Evolutionary conservation across 2,888 invertebrate genomes (phyloP).

Genomic region (Camptogramma bilineatum): DNA sequence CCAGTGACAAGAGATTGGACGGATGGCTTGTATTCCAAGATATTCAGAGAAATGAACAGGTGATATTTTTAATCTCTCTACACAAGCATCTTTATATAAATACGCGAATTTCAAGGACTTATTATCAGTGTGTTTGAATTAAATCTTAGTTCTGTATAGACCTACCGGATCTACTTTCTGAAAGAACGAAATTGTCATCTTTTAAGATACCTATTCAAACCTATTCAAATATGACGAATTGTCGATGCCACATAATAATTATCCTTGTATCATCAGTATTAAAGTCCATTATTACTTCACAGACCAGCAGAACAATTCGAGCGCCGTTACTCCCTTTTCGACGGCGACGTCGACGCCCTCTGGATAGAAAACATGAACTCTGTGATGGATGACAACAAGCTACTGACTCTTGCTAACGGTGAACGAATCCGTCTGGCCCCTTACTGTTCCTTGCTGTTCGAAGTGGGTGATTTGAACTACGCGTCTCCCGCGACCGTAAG

Average conservation of each 20-base stretch:
- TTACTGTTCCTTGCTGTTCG: constrained; percentile 93
- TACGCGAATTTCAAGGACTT: too few relatives aligned
- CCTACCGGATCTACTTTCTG: too few relatives aligned
- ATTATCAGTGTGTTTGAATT: too few relatives aligned
- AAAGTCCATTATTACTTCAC: constrained; percentile 54
- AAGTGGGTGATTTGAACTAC: constrained; percentile 95
- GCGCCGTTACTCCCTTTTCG: constrained; percentile 93
- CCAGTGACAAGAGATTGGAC: constrained; percentile 96
- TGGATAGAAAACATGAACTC: constrained; percentile 99
- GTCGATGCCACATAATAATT: too few relatives aligned
- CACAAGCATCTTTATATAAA: neutral
- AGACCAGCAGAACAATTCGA: constrained; percentile 90
- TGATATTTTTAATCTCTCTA: constrained; percentile 52
- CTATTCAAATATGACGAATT: too few relatives aligned
- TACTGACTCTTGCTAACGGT: constrained; percentile 95
- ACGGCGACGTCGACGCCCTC: constrained; percentile 96
- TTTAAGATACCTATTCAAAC: too few relatives aligned
- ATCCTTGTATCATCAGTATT: too few relatives aligned
- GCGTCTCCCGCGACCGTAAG: constrained; percentile 98
- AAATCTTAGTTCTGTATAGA: too few relatives aligned
- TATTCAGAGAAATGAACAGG: constrained; percentile 96
- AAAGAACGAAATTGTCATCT: too few relatives aligned
- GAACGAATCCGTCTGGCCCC: constrained; percentile 93
- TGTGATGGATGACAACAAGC: constrained; percentile 97
- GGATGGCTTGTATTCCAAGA: constrained; percentile 95